Conservation (phyloP, 1,140 invertebrate species). For the Drosophila auraria region DNA sequence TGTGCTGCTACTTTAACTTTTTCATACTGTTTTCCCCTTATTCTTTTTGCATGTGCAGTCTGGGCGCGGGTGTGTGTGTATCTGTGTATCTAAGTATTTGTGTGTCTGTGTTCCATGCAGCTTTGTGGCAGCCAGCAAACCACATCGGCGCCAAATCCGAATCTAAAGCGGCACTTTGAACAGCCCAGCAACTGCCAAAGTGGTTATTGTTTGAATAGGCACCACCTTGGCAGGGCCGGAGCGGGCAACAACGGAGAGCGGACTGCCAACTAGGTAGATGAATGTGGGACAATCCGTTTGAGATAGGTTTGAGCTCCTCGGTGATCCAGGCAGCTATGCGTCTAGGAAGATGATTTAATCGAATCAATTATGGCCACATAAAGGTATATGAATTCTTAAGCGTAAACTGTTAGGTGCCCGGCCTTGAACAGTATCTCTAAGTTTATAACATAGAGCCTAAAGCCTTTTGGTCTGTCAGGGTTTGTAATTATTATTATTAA, state of each 20-base stretch:
- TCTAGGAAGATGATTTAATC: background rate
- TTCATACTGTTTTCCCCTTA: conserved; percentile 54
- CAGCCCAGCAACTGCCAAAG: conserved; percentile 51
- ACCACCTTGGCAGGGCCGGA: conserved; percentile 28
- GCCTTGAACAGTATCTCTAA: too few relatives aligned
- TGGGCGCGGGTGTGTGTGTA: conserved; percentile 25
- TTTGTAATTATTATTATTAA: too few relatives aligned
- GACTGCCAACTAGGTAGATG: conserved; percentile 24
- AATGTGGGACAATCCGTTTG: conserved; percentile 11
- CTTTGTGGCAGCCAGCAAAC: conserved; percentile 58
- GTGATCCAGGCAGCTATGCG: background rate
- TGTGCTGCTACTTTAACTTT: conserved; percentile 81
- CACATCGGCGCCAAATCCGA: conserved; percentile 64
- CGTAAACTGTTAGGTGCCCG: background rate
- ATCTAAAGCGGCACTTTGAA: conserved; percentile 60
- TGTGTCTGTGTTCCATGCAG: conserved; percentile 47
- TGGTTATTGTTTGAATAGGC: conserved; percentile 57
- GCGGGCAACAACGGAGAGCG: background rate
- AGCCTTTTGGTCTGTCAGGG: background rate
- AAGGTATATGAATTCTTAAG: background rate
- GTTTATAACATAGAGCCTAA: background rate
- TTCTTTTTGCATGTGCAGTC: conserved; percentile 41
- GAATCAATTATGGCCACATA: background rate
- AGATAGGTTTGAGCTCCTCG: background rate
- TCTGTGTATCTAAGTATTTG: conserved; percentile 16